Base-by-base conservation (phyloP, 2,797 vertebrate species). In the Podarcis siculus region DNA sequence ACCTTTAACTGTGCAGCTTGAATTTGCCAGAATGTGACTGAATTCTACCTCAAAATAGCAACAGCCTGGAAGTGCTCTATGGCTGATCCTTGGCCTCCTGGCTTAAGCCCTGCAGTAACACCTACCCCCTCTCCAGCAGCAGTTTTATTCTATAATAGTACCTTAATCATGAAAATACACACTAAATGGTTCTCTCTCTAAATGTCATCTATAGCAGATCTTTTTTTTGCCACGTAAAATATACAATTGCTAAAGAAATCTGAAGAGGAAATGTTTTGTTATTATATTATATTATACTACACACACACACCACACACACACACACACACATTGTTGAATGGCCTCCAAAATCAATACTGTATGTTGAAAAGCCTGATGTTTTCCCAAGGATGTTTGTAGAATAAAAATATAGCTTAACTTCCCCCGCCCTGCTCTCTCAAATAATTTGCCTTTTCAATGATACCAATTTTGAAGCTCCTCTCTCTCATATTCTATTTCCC, bases 141-240 rank as follows among this genome's bases (percentile, higher is more conserved):
- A 91, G 87, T 82, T 90, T 91, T 85, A 61, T 85, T 91, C 55
- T 78, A 83, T 90, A 91, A 87, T 89, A 90, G 93, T 94, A 90
- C 92, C 84, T 72, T 87, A 89, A 90, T 89, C 82, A 61, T 35
- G 79, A 85, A 69, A 86, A 71, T 89, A 94, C 90, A 23, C 76
- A 92, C 95, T 93, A 95, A 95, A 87, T 87, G 93, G 91, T 92
- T 95, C 93, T 95, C 64, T 69, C 64, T 69, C 64, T 45, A 69
- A 82, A 39, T 66, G 35, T 15, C 25, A 80, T 64, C 32, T 92
- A 94, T 95, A 93, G 92, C 95, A 95, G 92, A 95, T 92, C 87
- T 87, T 87, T 93, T 95, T 95, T 93, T 93, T 93, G 88, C 89
- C 90, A 91, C 92, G 86, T 93, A 94, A 96, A 95, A 91, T 92